phyloP scores from a whole-genome alignment of 2,888 invertebrate species.

The Adelognathus sp. region DNA sequence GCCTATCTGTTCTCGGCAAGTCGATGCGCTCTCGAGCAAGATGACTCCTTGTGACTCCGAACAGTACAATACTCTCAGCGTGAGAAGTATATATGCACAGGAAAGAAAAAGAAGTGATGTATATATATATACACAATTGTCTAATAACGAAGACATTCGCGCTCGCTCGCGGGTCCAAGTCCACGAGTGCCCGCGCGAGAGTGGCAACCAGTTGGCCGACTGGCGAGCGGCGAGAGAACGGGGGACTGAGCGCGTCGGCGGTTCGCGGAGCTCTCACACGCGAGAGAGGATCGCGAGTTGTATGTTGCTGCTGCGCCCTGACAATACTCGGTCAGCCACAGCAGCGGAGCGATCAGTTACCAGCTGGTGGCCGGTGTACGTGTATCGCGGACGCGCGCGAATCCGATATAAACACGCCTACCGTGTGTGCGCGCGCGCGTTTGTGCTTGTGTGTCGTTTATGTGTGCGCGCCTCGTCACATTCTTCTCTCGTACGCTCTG shows the following conservation, averaged over 20 bases:
- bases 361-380: constrained; percentile 73
- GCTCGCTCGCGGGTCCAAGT: constrained; percentile 62
- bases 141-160: not conserved
- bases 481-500: no score
- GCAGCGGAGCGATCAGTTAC: constrained; percentile 69
- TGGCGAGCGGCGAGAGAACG: constrained; percentile 40
- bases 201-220: constrained; percentile 43
- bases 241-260: constrained; percentile 6
- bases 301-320: constrained; percentile 22
- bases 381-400: constrained; percentile 59
- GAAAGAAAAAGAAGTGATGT: not conserved
- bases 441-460: not conserved
- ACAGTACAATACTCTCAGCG: no score
- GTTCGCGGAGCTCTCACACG: constrained; percentile 6
- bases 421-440: no score
- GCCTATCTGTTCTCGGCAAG: no score
- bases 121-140: no score
- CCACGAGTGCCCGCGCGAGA: constrained; percentile 61
- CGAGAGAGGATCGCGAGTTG: constrained; percentile 52
- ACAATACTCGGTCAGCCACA: constrained; percentile 31
- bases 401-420: not conserved
- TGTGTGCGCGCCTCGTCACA: not conserved
- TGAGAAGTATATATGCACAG: not conserved
- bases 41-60: no score
- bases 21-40: no score